phyloP scores from a whole-genome alignment of 2,113 vertebrate genomes.

The Melanocharis versteri region DNA sequence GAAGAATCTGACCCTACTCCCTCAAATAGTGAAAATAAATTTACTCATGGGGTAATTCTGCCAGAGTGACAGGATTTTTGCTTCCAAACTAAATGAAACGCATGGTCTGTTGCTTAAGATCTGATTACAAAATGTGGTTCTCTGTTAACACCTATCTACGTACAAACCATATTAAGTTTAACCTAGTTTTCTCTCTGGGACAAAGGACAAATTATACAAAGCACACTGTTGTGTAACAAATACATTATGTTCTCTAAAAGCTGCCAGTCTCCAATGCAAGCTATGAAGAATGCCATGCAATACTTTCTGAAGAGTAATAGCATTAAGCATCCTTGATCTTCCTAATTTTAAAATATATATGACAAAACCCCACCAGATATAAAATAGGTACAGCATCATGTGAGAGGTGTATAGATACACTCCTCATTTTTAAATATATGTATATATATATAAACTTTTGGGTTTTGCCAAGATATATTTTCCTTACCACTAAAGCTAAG shows the following conservation, averaged over 20 bases:
- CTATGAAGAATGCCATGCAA: neutral
- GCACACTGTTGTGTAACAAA: neutral
- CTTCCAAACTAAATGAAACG: neutral
- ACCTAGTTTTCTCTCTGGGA: constrained; percentile 38
- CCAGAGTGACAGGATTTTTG: neutral
- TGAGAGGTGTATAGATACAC: neutral
- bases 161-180: neutral
- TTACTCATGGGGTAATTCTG: neutral
- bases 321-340: neutral
- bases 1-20: neutral
- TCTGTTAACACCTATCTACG: constrained; percentile 3
- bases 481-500: neutral
- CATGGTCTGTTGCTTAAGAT: neutral
- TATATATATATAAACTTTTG: neutral
- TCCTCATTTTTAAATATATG: neutral
- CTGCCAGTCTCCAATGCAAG: neutral
- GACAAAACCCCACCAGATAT: neutral
- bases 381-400: neutral
- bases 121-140: neutral
- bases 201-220: constrained; percentile 34
- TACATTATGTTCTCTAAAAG: neutral
- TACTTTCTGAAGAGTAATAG: neutral
- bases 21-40: neutral
- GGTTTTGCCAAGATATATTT: neutral
- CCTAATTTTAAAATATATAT: neutral